Percentiles rank a stretch among this genome's conserved stretches.
Conservation (phyloP, 2,113 vertebrate species). For the Actenoides hombroni region DNA sequence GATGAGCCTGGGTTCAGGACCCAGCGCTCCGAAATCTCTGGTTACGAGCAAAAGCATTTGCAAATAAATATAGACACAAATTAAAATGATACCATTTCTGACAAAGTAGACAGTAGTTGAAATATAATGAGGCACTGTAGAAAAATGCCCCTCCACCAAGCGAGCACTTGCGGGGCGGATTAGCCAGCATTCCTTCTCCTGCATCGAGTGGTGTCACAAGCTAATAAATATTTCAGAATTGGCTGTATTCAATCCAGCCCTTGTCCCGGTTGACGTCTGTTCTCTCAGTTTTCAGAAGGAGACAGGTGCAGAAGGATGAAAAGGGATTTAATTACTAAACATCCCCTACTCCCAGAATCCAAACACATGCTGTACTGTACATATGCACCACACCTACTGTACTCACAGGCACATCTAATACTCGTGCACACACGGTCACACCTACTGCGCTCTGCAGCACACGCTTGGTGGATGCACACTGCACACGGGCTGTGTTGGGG, state of each 20-base stretch:
- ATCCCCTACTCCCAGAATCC: conserved; percentile 85
- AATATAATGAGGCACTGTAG: conserved; percentile 78
- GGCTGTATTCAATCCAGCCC: conserved; percentile 90
- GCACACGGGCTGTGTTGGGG: not conserved
- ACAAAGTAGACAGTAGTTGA: conserved; percentile 69
- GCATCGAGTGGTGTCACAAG: conserved; percentile 84
- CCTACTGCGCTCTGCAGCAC: not conserved
- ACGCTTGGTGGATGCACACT: not conserved
- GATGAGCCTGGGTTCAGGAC: not conserved
- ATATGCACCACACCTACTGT: conserved; percentile 60
- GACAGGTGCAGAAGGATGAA: conserved; percentile 97
- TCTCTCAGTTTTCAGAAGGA: conserved; percentile 89
- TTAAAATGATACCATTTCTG: conserved; percentile 72
- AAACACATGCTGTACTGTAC: conserved; percentile 83
- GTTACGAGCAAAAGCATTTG: conserved; percentile 33
- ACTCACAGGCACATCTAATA: conserved; percentile 54
- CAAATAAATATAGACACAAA: conserved; percentile 66
- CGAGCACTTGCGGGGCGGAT: conserved; percentile 80
- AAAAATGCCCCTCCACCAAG: conserved; percentile 76
- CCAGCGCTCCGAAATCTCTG: conserved; percentile 30
- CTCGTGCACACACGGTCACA: not conserved
- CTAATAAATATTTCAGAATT: conserved; percentile 99
- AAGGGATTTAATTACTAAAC: conserved; percentile 98
- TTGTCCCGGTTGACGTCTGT: conserved; percentile 89
- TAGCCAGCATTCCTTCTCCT: conserved; percentile 85